Base-by-base conservation (phyloP, 2,797 vertebrate genomes). In the Apogon talboti region DNA sequence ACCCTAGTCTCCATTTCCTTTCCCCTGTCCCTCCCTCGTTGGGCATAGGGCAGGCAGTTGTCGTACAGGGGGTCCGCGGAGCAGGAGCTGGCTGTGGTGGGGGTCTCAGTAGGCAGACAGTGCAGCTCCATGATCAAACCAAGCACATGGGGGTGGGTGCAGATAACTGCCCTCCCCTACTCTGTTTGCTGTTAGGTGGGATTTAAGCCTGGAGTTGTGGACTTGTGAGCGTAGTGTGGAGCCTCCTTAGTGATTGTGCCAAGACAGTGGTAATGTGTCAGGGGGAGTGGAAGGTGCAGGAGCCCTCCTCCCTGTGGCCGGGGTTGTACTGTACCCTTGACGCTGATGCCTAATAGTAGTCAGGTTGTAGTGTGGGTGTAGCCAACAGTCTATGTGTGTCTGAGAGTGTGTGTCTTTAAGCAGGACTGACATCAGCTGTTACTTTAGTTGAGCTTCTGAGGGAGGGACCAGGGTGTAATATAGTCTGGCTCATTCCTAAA, bases 401-500 rank as follows among this genome's bases (percentile, higher is more conserved):
- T 66, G 71, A 44, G 53, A 54, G 58, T 50, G 79, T 70, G 63
- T 47, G 83, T 76, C 74, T 88, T 90, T 84, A 89, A 92, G 88
- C 73, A 78, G 73, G 59, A 75, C 83, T 82, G 87, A 91, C 87
- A 82, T 87, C 91, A 79, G 45, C 90, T 79, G 88, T 42, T 91
- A 51, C 74, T 81, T 48, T 73, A 90, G 87, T 73, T 75, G 63
- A 49, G 83, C 66, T 80, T 88, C 89, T 86, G 80, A 88, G 89
- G 85, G 88, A 83, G 86, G 88, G 82, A 79, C 77, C 81, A 85
- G 84, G 77, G 79, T 90, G 90, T 91, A 91, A 92, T 85, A 85
- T 74, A 78, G 87, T 90, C 87, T n/a, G 67, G 57, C 69, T 84
- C 87, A 90, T 87, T 89, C 84, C 88, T 84, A 80, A 87, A 91